Evolutionary conservation across 2,113 vertebrate species (phyloP), one percentile per base, ranked within the genome.

Genomic region (Mola mola): DNA sequence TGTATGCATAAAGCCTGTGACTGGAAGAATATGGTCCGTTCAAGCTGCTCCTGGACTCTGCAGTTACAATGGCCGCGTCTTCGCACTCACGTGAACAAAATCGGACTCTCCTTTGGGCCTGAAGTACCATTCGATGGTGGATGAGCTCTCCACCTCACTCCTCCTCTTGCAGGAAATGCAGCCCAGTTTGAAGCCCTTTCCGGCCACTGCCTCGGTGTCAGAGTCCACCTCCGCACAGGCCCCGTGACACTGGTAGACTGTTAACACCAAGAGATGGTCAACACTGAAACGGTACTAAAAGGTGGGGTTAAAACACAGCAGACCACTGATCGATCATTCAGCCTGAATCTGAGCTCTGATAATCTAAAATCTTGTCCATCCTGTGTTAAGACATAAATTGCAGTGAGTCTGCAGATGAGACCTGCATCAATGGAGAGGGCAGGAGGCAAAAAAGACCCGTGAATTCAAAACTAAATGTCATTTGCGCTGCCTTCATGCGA

Each of bases 141-240:
- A 92, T 0, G 77, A 37, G 0, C 89, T 94, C 0, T 47, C 66
- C 34, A 95, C 95, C 72, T 96, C 95, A 0, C 93, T 93, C 36
- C 95, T 91, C 66, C 63, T 90, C 85, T 97, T 97, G 82, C 95
- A 96, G 52, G 95, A 96, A 89, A 96, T 94, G 81, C 95, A 97
- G 29, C 93, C 92, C 59, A 97, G 87, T 53, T 94, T 95, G 87
- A 97, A 96, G 42, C 83, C 81, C 0, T 47, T 9, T 0, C 94
- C 94, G 0, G 87, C 90, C 56, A 94, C 95, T 0, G 95, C 95
- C 82, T 96, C 93, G 0, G 95, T 95, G 60, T 95, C 93, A 0
- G 95, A 94, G 22, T 94, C 94, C 69, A 95, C 94, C 75, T 97
- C 95, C 28, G 95, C 94, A 19, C 95, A 97, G 41, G 95, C 95